phyloP scores from a whole-genome alignment of 2,888 invertebrate species.

The Sinotaia quadrata region DNA sequence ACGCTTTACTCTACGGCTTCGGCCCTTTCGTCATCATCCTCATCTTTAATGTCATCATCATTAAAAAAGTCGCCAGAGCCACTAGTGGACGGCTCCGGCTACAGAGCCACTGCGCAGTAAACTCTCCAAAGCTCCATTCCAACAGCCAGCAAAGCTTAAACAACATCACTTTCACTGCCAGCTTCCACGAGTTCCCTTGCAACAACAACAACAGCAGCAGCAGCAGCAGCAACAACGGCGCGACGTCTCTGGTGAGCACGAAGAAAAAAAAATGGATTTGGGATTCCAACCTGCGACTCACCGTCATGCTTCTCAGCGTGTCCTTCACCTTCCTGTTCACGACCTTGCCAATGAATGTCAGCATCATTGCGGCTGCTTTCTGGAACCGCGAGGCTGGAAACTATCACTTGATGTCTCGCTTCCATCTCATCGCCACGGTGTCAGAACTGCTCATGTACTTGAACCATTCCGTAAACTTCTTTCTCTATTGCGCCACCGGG shows the following conservation, averaged over 20 bases:
- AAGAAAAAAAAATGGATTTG: constrained; percentile 51
- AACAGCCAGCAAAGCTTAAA: neutral
- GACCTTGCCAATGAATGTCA: constrained; percentile 64
- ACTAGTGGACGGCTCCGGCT: constrained; percentile 25
- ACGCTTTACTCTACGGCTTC: constrained; percentile 65
- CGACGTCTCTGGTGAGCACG: neutral
- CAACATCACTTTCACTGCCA: neutral
- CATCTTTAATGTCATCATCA: constrained; percentile 52
- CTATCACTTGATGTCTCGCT: constrained; percentile 39
- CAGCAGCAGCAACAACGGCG: constrained; percentile 15
- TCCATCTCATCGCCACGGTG: constrained; percentile 54
- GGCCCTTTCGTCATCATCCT: constrained; percentile 64
- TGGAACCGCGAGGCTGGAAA: constrained; percentile 40
- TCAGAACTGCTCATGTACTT: constrained; percentile 67
- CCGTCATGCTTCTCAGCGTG: constrained; percentile 67
- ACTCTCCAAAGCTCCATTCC: neutral
- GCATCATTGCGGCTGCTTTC: constrained; percentile 44
- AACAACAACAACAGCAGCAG: constrained; percentile 20
- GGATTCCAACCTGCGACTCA: constrained; percentile 60
- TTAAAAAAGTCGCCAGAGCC: constrained; percentile 56
- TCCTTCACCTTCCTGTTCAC: constrained; percentile 67
- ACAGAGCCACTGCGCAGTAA: constrained; percentile 14
- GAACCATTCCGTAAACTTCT: constrained; percentile 68
- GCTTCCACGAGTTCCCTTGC: neutral
- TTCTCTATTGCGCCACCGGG: constrained; percentile 62